Percentiles rank a stretch among this genome's conserved stretches.
Conservation (phyloP, 2,888 invertebrate genomes). For the Folsomia candida region DNA sequence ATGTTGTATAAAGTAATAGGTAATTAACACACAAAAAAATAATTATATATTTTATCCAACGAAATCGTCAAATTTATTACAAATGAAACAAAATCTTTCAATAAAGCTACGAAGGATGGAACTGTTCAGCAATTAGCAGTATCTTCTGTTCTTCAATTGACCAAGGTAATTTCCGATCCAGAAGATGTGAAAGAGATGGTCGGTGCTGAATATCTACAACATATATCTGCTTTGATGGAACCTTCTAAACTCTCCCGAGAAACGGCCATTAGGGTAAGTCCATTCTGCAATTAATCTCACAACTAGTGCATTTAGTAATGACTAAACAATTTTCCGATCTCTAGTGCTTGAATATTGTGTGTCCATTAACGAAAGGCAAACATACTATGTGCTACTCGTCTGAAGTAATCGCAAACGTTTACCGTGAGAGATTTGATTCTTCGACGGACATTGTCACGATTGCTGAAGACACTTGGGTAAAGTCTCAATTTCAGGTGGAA, state of each 20-base stretch:
- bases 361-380: conserved; percentile 9
- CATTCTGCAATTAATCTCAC: conserved; percentile 13
- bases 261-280: conserved; percentile 63
- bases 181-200: conserved; percentile 55
- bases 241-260: conserved; percentile 71
- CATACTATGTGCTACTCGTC: conserved; percentile 6
- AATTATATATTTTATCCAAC: background rate
- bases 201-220: conserved; percentile 69
- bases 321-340: background rate
- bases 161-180: conserved; percentile 60
- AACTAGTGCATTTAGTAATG: background rate
- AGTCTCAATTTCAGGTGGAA: conserved; percentile 11
- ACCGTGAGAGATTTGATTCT: conserved; percentile 42
- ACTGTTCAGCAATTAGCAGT: conserved; percentile 75
- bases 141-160: conserved; percentile 76
- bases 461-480: conserved; percentile 35
- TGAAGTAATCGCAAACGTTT: conserved; percentile 26
- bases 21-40: conserved; percentile 53
- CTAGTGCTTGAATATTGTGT: conserved; percentile 28
- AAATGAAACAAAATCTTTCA: background rate
- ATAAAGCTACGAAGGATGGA: conserved; percentile 62
- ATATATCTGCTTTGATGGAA: conserved; percentile 74
- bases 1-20: conserved; percentile 75
- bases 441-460: conserved; percentile 33
- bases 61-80: no score